Evolutionary conservation across 2,113 vertebrate genomes (phyloP).

Genomic region (Taxidea taxus): DNA sequence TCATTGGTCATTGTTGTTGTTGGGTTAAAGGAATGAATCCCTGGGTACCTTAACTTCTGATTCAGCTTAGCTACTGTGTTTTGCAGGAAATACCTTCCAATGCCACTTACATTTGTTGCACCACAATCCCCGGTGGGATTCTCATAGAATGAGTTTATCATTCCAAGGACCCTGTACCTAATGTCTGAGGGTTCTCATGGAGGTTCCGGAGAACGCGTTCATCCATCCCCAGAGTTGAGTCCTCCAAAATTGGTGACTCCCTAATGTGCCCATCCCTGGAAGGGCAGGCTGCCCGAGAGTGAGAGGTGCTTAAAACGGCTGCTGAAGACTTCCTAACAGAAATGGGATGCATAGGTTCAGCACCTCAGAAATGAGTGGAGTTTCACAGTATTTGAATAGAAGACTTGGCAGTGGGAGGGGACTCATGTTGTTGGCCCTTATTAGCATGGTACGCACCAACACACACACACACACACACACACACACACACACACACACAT

Average conservation of each 20-base stretch:
- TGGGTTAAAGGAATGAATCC: no score
- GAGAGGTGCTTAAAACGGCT: background rate
- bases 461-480: background rate
- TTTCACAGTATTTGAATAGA: background rate
- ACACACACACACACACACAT: background rate
- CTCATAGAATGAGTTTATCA: background rate
- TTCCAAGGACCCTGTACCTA: no score
- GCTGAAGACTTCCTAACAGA: background rate
- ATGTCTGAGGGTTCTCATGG: background rate
- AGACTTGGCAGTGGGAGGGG: accelerated
- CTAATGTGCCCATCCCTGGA: background rate
- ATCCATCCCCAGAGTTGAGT: no score
- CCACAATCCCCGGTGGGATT: background rate
- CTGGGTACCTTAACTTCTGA: no score
- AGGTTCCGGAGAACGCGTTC: accelerated
- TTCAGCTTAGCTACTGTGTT: background rate
- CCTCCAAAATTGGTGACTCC: background rate
- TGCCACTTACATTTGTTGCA: accelerated
- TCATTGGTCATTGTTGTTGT: background rate
- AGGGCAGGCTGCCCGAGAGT: background rate
- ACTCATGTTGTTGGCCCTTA: background rate
- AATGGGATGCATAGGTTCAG: accelerated
- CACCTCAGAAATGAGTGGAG: background rate
- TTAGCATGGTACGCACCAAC: no score
- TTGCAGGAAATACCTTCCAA: background rate